These are phyloP conservation scores for Nicator chloris DNA, from an alignment of 2,113 vertebrate genomes.

Conservation along the genomic window DNA sequence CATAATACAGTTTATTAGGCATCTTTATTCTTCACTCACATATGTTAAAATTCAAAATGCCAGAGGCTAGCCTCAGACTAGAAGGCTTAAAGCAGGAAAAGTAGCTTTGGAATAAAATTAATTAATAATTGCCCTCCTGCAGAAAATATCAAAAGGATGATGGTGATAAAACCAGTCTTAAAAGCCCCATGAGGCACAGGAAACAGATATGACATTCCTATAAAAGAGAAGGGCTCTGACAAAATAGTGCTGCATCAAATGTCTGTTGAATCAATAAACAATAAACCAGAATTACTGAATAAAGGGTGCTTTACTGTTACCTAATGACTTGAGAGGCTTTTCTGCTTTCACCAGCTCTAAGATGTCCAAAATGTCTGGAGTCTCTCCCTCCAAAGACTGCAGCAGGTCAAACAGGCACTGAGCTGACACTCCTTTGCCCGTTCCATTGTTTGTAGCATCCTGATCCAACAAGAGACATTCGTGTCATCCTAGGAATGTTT, in stretches of 20 bases:
- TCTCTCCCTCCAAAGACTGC: slow-evolving; percentile 93
- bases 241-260: not conserved
- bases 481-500: not conserved
- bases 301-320: slow-evolving; percentile 68
- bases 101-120: not conserved
- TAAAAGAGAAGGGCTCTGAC: not conserved
- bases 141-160: not conserved
- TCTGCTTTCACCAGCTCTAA: slow-evolving; percentile 95
- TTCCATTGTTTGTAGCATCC: slow-evolving; percentile 79
- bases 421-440: slow-evolving; percentile 91
- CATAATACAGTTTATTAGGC: not conserved
- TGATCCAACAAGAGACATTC: slow-evolving; percentile 18
- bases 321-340: slow-evolving; percentile 94
- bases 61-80: not conserved
- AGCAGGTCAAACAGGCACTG: slow-evolving; percentile 97
- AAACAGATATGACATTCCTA: not conserved
- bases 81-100: not conserved
- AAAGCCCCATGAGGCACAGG: not conserved
- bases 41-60: not conserved
- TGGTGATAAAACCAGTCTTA: not conserved
- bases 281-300: not conserved
- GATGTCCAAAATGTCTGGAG: slow-evolving; percentile 88
- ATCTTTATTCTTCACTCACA: not conserved
- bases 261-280: not conserved
- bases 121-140: not conserved